Conservation (phyloP, 2,888 invertebrate genomes). For the Caenorhabditis angaria region DNA sequence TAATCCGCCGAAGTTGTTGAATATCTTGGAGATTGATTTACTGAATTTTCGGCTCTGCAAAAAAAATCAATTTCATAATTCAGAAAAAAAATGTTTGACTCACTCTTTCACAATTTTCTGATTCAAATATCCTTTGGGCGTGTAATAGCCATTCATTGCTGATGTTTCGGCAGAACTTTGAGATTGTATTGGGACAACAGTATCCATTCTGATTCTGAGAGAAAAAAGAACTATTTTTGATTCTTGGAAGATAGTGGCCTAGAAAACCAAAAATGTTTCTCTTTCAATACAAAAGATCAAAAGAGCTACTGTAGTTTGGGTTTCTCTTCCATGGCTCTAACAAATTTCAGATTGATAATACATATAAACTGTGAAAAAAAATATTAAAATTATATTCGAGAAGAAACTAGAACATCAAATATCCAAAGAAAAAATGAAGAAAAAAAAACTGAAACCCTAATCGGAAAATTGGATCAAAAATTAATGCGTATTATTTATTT, state of each 20-base stretch:
- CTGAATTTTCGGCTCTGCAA: constrained; percentile 32
- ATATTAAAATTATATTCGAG: too few relatives aligned
- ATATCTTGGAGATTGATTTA: constrained; percentile 19
- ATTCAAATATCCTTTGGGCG: constrained; percentile 36
- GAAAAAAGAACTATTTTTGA: background rate
- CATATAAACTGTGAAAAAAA: too few relatives aligned
- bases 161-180: background rate
- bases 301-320: background rate
- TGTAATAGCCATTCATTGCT: constrained; percentile 26
- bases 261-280: background rate
- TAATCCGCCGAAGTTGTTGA: constrained; percentile 35
- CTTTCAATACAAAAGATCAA: constrained; percentile 2
- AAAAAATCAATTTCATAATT: background rate
- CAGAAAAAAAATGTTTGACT: constrained; percentile 5
- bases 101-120: constrained; percentile 34
- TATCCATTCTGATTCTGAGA: constrained; percentile 18
- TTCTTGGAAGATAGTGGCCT: background rate
- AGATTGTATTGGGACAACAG: constrained; percentile 27
- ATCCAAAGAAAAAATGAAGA: too few relatives aligned
- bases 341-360: too few relatives aligned
- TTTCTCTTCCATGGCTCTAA: too few relatives aligned
- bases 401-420: too few relatives aligned
- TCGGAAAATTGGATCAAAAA: too few relatives aligned
- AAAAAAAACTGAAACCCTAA: too few relatives aligned
- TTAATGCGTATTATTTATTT: too few relatives aligned